phyloP scores from a whole-genome alignment of 2,113 vertebrate species.

The Seriola quinqueradiata region DNA sequence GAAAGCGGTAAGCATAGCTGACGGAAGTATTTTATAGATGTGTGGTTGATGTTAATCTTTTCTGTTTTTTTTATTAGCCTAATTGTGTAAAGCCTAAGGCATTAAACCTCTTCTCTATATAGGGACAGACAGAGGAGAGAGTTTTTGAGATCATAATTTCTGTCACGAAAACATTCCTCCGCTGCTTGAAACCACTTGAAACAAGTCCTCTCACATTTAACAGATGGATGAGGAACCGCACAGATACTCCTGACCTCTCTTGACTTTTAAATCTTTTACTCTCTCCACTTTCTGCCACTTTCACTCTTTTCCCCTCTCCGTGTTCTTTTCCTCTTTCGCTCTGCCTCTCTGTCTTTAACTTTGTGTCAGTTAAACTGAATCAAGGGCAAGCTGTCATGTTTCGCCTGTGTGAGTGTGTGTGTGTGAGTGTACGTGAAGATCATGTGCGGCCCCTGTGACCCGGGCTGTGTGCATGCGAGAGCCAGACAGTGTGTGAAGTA shows the following conservation, averaged over 20 bases:
- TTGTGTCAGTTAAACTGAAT: constrained; percentile 60
- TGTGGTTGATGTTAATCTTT: constrained; percentile 35
- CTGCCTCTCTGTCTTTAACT: constrained; percentile 58
- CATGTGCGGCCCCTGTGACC: constrained; percentile 58
- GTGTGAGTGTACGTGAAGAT: constrained; percentile 32
- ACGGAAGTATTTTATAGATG: constrained; percentile 31
- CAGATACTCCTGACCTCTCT: constrained; percentile 75
- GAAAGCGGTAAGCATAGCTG: constrained; percentile 20
- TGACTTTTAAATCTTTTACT: constrained; percentile 75
- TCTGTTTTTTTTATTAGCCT: constrained; percentile 48
- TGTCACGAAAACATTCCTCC: constrained; percentile 65
- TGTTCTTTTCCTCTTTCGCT: constrained; percentile 21
- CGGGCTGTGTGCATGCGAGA: constrained; percentile 69
- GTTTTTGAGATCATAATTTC: constrained; percentile 65
- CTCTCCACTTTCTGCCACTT: constrained; percentile 63
- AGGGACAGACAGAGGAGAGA: constrained; percentile 16
- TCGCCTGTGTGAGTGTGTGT: constrained; percentile 6
- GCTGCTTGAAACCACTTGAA: constrained; percentile 73
- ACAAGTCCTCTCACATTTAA: constrained; percentile 70
- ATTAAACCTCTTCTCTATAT: constrained; percentile 27
- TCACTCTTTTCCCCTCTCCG: constrained; percentile 2
- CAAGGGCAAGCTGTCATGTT: constrained; percentile 44
- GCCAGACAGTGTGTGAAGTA: constrained; percentile 74
- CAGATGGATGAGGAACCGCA: constrained; percentile 65
- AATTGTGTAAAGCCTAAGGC: constrained; percentile 31